These are phyloP conservation scores for Steinernema hermaphroditum DNA, from an alignment of 2,888 invertebrate genomes.

Conservation along the genomic window DNA sequence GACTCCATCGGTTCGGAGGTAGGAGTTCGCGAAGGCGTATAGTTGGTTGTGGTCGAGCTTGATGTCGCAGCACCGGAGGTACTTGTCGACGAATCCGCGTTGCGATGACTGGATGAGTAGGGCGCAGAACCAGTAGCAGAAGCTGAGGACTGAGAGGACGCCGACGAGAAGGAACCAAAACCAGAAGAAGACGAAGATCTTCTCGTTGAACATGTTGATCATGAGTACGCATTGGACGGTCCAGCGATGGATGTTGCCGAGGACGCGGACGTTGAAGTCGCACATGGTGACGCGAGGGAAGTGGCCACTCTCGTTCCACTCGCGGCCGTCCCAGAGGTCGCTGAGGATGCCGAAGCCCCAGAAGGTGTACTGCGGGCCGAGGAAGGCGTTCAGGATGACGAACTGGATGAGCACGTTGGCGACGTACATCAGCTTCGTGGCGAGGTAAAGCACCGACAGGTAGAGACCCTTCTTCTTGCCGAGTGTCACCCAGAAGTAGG, in stretches of 20 bases:
- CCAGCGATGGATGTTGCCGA: slow-evolving; percentile 63
- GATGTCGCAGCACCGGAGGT: slow-evolving; percentile 37
- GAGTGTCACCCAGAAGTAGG: slow-evolving; percentile 32
- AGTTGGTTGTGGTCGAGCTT: slow-evolving; percentile 43
- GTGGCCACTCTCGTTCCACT: slow-evolving; percentile 64
- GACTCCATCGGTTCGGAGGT: slow-evolving; percentile 61
- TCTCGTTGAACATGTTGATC: slow-evolving; percentile 53
- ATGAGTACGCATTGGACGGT: slow-evolving; percentile 63
- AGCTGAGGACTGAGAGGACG: slow-evolving; percentile 49
- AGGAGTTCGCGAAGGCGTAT: slow-evolving; percentile 51
- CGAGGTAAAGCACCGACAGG: slow-evolving; percentile 64
- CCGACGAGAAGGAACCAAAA: slow-evolving; percentile 65
- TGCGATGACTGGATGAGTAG: slow-evolving; percentile 39
- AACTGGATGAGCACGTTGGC: slow-evolving; percentile 66
- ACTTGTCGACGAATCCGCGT: slow-evolving; percentile 53
- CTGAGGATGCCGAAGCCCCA: slow-evolving; percentile 67
- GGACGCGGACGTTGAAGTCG: slow-evolving; percentile 55
- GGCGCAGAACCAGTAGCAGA: slow-evolving; percentile 54
- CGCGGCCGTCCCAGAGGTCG: slow-evolving; percentile 63
- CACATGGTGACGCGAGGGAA: slow-evolving; percentile 56
- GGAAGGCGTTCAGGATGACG: slow-evolving; percentile 67
- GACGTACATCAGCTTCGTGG: slow-evolving; percentile 66
- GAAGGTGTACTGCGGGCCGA: slow-evolving; percentile 66
- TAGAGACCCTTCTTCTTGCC: slow-evolving; percentile 63
- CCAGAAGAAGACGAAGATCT: slow-evolving; percentile 50